phyloP scores from a whole-genome alignment of 2,797 vertebrate genomes.

The Ictinia mississippiensis region DNA sequence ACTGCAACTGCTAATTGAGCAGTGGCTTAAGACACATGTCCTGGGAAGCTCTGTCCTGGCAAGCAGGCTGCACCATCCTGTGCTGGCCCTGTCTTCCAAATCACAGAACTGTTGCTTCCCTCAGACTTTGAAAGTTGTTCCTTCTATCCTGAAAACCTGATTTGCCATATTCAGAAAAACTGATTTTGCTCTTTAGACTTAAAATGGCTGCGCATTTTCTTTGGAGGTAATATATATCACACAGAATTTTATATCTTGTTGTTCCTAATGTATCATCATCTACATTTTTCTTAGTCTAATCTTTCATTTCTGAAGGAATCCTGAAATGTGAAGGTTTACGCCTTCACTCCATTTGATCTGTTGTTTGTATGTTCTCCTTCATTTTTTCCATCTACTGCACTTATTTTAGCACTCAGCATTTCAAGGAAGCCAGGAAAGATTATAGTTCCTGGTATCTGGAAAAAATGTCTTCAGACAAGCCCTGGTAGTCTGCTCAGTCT shows the following conservation, averaged over 20 bases:
- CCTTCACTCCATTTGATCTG: not conserved
- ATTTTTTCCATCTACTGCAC: slow-evolving; percentile 33
- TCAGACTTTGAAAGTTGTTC: not conserved
- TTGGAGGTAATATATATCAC: not conserved
- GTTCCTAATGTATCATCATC: not conserved
- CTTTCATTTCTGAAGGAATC: not conserved
- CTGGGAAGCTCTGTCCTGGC: not conserved
- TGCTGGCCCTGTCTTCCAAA: not conserved
- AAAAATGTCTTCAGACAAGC: slow-evolving; percentile 26
- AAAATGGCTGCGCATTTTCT: not conserved
- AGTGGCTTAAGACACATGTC: fast-evolving
- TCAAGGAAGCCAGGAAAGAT: slow-evolving; percentile 47
- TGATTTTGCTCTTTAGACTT: not conserved
- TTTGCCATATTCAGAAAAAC: not conserved
- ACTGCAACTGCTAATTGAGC: not conserved
- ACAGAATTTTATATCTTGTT: not conserved
- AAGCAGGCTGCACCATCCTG: not conserved
- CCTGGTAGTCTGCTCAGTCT: not conserved
- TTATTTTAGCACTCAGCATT: slow-evolving; percentile 38
- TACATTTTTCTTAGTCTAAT: not conserved
- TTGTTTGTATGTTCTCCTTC: not conserved
- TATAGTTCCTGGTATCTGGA: slow-evolving; percentile 45
- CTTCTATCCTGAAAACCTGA: not conserved
- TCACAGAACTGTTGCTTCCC: not conserved
- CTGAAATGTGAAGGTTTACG: not conserved